Percentiles rank a stretch among this genome's conserved stretches.
Conservation (phyloP, 2,888 invertebrate species). For the Coleophora flavipennella region DNA sequence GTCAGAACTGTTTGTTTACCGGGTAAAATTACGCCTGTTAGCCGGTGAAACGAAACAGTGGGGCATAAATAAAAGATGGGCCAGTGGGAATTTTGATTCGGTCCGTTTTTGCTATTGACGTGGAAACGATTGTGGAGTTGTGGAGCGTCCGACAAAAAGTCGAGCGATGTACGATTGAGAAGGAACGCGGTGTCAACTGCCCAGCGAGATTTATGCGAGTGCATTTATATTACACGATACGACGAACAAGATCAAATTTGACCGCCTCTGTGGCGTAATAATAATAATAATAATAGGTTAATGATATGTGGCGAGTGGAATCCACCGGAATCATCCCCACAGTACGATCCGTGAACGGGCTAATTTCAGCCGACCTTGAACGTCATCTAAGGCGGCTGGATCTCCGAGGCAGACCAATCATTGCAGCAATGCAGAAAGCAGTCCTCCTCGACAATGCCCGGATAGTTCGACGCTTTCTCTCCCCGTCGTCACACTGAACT, state of each 20-base stretch:
- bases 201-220: conserved; percentile 38
- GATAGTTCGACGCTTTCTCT: too few species aligned
- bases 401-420: too few species aligned
- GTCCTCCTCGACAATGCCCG: too few species aligned
- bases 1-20: conserved; percentile 71
- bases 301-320: too few species aligned
- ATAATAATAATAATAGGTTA: too few species aligned
- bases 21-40: conserved; percentile 73
- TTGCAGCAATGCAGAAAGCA: too few species aligned
- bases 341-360: too few species aligned
- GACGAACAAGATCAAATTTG: neutral
- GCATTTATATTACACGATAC: conserved; percentile 27
- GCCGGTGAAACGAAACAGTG: conserved; percentile 34
- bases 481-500: too few species aligned
- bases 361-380: too few species aligned
- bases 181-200: conserved; percentile 52
- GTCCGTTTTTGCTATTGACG: conserved; percentile 43
- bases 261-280: too few species aligned
- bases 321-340: too few species aligned
- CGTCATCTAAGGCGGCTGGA: too few species aligned
- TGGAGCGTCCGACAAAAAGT: conserved; percentile 36
- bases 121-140: conserved; percentile 46
- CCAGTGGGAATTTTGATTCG: conserved; percentile 66
- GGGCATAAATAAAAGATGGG: conserved; percentile 67
- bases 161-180: conserved; percentile 47